These are phyloP conservation scores for Acleris literana DNA, from an alignment of 2,888 invertebrate genomes.

Conservation along the genomic window DNA sequence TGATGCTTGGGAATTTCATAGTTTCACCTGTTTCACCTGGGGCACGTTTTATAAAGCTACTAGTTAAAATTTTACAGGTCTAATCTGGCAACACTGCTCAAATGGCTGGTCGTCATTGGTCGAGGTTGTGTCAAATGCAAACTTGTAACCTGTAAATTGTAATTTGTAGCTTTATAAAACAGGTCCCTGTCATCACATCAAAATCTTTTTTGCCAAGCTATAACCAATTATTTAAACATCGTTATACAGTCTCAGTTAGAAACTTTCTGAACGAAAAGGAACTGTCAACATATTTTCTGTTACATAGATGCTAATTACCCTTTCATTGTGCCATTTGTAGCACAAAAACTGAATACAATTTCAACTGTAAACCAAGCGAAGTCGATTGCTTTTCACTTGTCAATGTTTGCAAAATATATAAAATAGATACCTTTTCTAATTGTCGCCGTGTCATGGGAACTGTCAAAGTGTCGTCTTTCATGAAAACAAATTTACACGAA, in stretches of 20 bases:
- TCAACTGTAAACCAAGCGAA: fast-evolving
- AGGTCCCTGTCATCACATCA: too few relatives aligned
- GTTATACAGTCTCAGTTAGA: neutral
- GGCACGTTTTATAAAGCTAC: too few relatives aligned
- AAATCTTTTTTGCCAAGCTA: too few relatives aligned
- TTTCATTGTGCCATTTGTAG: neutral
- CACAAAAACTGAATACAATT: neutral
- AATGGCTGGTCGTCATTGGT: too few relatives aligned
- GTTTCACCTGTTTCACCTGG: too few relatives aligned
- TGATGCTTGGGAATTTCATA: too few relatives aligned
- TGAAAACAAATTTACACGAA: slow-evolving; percentile 47
- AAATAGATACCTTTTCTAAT: neutral
- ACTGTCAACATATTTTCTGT: neutral
- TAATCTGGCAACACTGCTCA: too few relatives aligned
- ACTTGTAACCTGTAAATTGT: too few relatives aligned
- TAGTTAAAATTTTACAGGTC: too few relatives aligned
- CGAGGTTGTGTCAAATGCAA: too few relatives aligned
- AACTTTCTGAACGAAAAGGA: slow-evolving; percentile 1
- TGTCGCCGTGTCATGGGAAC: slow-evolving; percentile 27
- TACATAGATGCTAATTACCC: neutral
- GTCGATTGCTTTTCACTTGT: neutral
- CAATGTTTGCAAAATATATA: neutral
- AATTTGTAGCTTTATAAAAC: too few relatives aligned
- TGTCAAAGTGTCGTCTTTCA: slow-evolving; percentile 46
- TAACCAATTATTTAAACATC: too few relatives aligned